Conservation (phyloP, 2,797 vertebrate genomes). For the Alfaro cultratus region DNA sequence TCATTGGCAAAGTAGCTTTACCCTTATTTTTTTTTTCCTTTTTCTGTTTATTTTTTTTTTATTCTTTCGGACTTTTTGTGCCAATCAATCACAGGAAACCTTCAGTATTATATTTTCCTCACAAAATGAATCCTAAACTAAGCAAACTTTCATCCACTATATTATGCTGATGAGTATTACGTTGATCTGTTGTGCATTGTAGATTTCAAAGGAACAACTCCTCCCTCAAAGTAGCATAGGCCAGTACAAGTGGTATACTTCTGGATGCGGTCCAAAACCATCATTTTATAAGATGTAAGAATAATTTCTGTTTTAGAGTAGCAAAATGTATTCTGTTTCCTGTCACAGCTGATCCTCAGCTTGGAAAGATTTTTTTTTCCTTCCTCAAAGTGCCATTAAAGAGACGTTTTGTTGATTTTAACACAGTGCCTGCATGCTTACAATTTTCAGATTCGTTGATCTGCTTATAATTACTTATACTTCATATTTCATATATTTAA, state of each 20-base stretch:
- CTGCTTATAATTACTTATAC: slow-evolving; percentile 84
- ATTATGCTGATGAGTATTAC: slow-evolving; percentile 52
- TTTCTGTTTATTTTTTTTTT: slow-evolving; percentile 6
- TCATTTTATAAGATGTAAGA: slow-evolving; percentile 45
- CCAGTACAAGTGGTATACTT: slow-evolving; percentile 62
- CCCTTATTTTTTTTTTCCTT: slow-evolving; percentile 36
- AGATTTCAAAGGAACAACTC: slow-evolving; percentile 61
- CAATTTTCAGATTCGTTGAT: slow-evolving; percentile 76
- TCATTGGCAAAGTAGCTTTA: slow-evolving; percentile 12
- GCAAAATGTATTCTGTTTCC: slow-evolving; percentile 59
- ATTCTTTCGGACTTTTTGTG: slow-evolving; percentile 35
- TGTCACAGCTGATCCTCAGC: slow-evolving; percentile 65
- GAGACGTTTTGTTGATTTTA: slow-evolving; percentile 80
- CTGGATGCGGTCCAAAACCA: slow-evolving; percentile 61
- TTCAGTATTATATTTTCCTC: slow-evolving; percentile 59
- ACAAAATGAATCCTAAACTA: slow-evolving; percentile 52
- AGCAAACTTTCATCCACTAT: slow-evolving; percentile 46
- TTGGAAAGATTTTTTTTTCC: slow-evolving; percentile 57
- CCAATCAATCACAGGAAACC: slow-evolving; percentile 39
- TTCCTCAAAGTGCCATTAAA: slow-evolving; percentile 77
- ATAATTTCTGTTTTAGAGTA: slow-evolving; percentile 61
- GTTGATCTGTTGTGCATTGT: slow-evolving; percentile 54
- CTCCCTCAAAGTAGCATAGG: slow-evolving; percentile 55
- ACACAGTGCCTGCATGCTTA: slow-evolving; percentile 88
- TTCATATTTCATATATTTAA: slow-evolving; percentile 86